These are phyloP conservation scores for Teleiodes luculella DNA, from an alignment of 2,888 invertebrate species.

Conservation along the genomic window DNA sequence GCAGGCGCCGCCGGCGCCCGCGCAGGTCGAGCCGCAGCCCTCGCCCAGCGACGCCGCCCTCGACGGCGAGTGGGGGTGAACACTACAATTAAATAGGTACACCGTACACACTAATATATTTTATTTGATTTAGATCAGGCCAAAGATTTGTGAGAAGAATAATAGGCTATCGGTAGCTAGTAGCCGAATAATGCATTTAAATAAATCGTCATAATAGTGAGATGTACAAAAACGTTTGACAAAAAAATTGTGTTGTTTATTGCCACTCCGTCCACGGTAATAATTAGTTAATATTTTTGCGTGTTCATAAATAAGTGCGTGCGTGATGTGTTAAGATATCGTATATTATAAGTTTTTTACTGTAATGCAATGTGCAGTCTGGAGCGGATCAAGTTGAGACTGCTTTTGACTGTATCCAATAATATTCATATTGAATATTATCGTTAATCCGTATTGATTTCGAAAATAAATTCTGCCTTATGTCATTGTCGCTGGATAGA, in stretches of 20 bases:
- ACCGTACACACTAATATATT: neutral
- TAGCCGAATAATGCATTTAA: conserved; percentile 61
- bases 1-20: neutral
- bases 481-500: too few species aligned
- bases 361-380: too few species aligned
- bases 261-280: conserved; percentile 50
- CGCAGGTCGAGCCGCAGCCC: neutral
- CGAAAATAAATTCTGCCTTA: too few species aligned
- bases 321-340: neutral
- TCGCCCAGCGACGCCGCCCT: neutral
- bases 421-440: too few species aligned
- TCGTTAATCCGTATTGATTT: too few species aligned
- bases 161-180: conserved; percentile 17
- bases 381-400: too few species aligned
- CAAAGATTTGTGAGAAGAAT: neutral
- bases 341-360: too few species aligned
- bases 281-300: conserved; percentile 14
- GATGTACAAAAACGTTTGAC: conserved; percentile 36
- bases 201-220: conserved; percentile 41
- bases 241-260: conserved; percentile 25
- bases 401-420: too few species aligned
- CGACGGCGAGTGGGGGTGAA: conserved; percentile 12
- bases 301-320: neutral
- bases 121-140: neutral
- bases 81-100: neutral